These are phyloP conservation scores for Leptinotarsa tumamoca DNA, from an alignment of 2,888 invertebrate species.

Conservation along the genomic window DNA sequence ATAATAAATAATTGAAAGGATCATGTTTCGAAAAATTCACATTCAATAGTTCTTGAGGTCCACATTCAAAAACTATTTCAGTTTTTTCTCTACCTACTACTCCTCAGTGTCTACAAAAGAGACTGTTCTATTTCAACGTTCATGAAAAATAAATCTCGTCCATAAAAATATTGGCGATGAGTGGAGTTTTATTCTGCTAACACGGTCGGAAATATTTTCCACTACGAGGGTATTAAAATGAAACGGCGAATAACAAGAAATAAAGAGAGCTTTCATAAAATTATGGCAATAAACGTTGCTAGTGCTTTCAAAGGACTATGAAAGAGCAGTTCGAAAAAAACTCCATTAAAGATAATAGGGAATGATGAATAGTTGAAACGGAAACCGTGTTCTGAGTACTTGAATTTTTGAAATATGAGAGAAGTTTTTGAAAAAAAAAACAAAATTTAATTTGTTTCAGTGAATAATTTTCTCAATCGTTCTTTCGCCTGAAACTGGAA, in stretches of 20 bases:
- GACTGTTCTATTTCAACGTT: not conserved
- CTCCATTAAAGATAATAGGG: not conserved
- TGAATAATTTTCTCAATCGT: too few relatives aligned
- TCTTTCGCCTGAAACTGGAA: too few relatives aligned
- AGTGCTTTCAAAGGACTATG: conserved; percentile 10
- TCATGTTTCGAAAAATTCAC: too few relatives aligned
- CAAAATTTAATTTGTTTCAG: too few relatives aligned
- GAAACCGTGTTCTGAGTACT: not conserved
- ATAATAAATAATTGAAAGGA: too few relatives aligned
- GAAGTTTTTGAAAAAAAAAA: too few relatives aligned
- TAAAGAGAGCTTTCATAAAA: conserved; percentile 15
- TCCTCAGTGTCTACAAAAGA: not conserved
- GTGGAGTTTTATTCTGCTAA: conserved; percentile 8
- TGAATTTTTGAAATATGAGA: too few relatives aligned
- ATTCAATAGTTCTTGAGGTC: too few relatives aligned
- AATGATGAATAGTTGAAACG: not conserved
- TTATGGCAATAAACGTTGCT: conserved; percentile 3
- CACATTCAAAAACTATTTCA: not conserved
- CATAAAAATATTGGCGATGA: conserved; percentile 16
- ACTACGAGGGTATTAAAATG: not conserved
- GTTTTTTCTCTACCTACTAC: not conserved
- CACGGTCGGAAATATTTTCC: conserved; percentile 13
- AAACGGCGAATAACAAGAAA: conserved; percentile 10
- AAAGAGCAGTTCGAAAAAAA: not conserved
- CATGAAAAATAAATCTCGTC: not conserved